A percentile compares a stretch with the other conserved stretches of the same genome.
These are phyloP conservation scores for Ptychoptera albimana DNA, from an alignment of 2,888 invertebrate genomes.

Conservation along the genomic window DNA sequence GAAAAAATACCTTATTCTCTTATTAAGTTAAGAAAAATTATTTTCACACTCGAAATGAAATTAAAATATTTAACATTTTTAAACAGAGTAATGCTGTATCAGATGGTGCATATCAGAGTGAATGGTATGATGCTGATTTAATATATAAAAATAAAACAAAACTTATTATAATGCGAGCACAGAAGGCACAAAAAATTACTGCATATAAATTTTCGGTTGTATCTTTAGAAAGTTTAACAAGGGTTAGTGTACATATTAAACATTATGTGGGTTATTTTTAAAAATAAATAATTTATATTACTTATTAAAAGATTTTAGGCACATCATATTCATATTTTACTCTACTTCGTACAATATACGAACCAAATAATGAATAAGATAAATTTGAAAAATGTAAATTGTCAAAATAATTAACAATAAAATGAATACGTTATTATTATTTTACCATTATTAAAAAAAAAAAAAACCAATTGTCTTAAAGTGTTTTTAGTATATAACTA, in stretches of 20 bases:
- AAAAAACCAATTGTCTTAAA: too few species aligned
- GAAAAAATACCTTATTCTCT: too few species aligned
- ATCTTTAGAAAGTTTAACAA: constrained; percentile 22
- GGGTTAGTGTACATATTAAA: constrained; percentile 14
- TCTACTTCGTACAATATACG: constrained; percentile 1
- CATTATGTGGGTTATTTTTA: not conserved
- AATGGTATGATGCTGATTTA: not conserved
- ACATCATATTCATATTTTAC: constrained; percentile 4
- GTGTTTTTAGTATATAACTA: too few species aligned
- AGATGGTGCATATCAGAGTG: not conserved
- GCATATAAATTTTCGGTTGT: constrained; percentile 23
- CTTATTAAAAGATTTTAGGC: not conserved
- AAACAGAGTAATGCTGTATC: not conserved
- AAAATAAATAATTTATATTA: too few species aligned
- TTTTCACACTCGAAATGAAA: too few species aligned
- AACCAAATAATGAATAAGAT: not conserved
- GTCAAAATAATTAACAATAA: too few species aligned
- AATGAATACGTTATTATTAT: too few species aligned
- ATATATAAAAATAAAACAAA: not conserved
- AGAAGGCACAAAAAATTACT: constrained; percentile 18
- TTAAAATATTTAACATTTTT: too few species aligned
- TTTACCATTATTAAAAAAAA: too few species aligned
- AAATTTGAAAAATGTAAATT: too few species aligned
- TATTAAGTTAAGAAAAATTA: too few species aligned
- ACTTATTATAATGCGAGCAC: constrained; percentile 13